A percentile compares a stretch with the other conserved stretches of the same genome.
Conservation (phyloP, 1,140 invertebrate genomes). For the Leptinotarsa texana region DNA sequence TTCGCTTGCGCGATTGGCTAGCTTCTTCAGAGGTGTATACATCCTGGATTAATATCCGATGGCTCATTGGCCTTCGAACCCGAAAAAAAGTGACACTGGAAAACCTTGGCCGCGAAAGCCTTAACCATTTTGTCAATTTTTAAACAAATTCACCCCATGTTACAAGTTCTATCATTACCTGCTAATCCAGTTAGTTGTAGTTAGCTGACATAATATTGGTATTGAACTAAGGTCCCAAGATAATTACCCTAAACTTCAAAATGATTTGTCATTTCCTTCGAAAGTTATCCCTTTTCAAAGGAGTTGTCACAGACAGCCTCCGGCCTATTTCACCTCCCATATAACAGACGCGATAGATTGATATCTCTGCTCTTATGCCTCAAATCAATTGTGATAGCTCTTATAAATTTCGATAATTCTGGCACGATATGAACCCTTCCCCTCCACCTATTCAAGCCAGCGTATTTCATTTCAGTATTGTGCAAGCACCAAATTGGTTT, state of each 20-base stretch:
- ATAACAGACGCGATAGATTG: neutral
- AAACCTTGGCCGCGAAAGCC: too few relatives aligned
- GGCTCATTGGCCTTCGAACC: too few relatives aligned
- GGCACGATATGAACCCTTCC: neutral
- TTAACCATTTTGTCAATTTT: neutral
- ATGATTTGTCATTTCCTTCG: neutral
- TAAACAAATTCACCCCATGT: neutral
- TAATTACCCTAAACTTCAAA: neutral
- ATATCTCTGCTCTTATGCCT: slow-evolving; percentile 4
- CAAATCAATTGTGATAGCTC: slow-evolving; percentile 1
- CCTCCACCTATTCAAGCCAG: neutral
- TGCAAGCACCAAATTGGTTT: slow-evolving; percentile 17
- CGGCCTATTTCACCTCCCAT: neutral
- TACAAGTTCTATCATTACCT: too few relatives aligned
- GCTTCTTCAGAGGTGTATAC: too few relatives aligned
- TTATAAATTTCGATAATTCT: neutral
- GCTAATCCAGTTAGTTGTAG: too few relatives aligned
- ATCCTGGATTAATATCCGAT: too few relatives aligned
- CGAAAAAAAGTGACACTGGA: too few relatives aligned
- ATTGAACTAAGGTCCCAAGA: too few relatives aligned
- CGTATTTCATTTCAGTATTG: slow-evolving; percentile 7
- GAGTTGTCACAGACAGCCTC: neutral
- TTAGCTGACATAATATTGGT: too few relatives aligned
- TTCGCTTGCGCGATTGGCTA: too few relatives aligned
- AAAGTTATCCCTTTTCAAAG: neutral